A percentile compares a stretch with the other conserved stretches of the same genome.
These are phyloP conservation scores for Anas platyrhynchos DNA, from an alignment of 2,113 vertebrate species.

Conservation along the genomic window DNA sequence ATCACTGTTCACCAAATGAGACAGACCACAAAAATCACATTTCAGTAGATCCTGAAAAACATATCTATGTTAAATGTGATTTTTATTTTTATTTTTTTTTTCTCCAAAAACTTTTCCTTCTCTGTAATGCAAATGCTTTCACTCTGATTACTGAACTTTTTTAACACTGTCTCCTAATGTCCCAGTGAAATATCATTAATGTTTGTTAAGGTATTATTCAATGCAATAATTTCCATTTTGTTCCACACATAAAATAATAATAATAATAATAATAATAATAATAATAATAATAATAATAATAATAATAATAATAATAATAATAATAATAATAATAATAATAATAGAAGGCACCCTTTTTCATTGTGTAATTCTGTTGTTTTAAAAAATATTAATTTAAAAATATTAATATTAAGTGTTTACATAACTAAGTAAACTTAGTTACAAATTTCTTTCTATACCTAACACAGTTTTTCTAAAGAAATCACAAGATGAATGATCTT, in stretches of 20 bases:
- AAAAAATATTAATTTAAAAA: background rate
- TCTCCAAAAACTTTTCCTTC: background rate
- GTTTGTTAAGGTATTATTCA: background rate
- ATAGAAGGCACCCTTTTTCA: background rate
- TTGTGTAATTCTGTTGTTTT: background rate
- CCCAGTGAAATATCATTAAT: background rate
- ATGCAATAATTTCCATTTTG: background rate
- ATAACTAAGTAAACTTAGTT: background rate
- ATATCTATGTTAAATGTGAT: rapidly evolving
- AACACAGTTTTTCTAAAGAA: background rate
- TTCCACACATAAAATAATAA: background rate
- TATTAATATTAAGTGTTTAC: too few relatives aligned
- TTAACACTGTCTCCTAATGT: background rate
- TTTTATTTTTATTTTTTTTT: background rate
- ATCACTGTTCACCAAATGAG: background rate
- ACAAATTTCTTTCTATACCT: background rate
- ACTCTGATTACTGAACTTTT: background rate
- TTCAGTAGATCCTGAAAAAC: background rate
- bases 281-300: too few relatives aligned
- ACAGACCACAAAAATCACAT: background rate
- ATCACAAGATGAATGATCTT: background rate
- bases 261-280: too few relatives aligned
- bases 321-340: too few relatives aligned
- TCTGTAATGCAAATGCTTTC: background rate
- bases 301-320: too few relatives aligned